Evolutionary conservation across 2,888 invertebrate genomes (phyloP), one percentile per base, ranked within the genome.

Genomic region (Isoperla grammatica): DNA sequence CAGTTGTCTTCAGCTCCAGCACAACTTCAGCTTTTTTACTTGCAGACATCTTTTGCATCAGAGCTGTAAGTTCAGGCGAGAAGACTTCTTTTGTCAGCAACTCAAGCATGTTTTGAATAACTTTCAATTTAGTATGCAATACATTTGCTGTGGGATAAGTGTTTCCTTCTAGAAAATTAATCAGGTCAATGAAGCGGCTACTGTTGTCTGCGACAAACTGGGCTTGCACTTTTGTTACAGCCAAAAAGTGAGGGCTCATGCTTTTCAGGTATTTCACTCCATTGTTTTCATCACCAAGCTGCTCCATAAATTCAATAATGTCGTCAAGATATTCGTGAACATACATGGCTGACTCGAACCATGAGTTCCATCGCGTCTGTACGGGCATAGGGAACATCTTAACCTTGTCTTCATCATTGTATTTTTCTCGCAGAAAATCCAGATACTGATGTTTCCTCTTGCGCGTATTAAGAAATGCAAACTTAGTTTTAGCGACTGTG

Each of bases 341-440:
- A 37, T 59, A 53, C n/a, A 23, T 39, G 2, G 48, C 54, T 43
- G 55, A 46, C 15, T 42, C 42, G 43, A 61, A 54, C 61, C 61
- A 61, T 6, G 45, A 42, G 29, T 58, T 58, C 61, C 61, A 58
- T 20, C 57, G 35, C 9, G 53, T 58, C 15, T 50, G 23, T 13
- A 58, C 61, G 11, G 61, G 59, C 35, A 58, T 43, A 8, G 49
- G 49, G 35, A 50, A 50, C 8, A 29, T 29, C 8, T 29, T 29
- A 29, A 6, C 29, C 4, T 50, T 29, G 5, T 50, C 49, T 9
- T 50, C 35, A 29, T 29, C 29, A n/a, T 23, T 29, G 11, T n/a
- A 3, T 8, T 48, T 48, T 19, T 50, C 29, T 2, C 15, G 29
- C 4, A 50, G 49, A 50, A 29, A 50, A 4, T n/a, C 35, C 9